Percentiles rank a stretch among this genome's conserved stretches.
Conservation (phyloP, 2,113 vertebrate species). For the Clarias batrachus region DNA sequence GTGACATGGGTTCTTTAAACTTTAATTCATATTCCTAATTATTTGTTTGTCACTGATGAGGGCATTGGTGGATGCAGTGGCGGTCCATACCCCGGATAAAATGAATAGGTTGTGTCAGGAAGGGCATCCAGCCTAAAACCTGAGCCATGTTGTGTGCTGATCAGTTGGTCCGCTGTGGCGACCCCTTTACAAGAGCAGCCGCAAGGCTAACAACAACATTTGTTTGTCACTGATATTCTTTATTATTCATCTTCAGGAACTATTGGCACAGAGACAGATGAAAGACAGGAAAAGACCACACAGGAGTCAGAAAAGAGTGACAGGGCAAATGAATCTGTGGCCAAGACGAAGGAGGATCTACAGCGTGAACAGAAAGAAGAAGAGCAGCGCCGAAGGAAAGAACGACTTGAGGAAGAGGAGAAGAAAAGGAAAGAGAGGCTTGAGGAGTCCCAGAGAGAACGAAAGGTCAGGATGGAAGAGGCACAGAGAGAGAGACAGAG, state of each 20-base stretch:
- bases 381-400: slow-evolving; percentile 60
- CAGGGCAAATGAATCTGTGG: slow-evolving; percentile 38
- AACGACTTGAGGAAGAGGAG: slow-evolving; percentile 61
- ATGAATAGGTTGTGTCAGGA: no score
- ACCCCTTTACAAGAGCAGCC: no score
- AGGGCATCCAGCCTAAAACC: no score
- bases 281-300: slow-evolving; percentile 51
- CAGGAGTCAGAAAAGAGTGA: slow-evolving; percentile 41
- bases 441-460: slow-evolving; percentile 56
- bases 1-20: slow-evolving; percentile 33
- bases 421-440: slow-evolving; percentile 61
- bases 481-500: slow-evolving; percentile 44
- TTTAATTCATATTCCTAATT: background rate
- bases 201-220: background rate
- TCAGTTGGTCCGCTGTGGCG: no score
- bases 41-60: background rate
- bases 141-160: no score
- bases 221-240: background rate
- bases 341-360: slow-evolving; percentile 53
- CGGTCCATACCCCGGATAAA: no score
- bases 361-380: slow-evolving; percentile 55
- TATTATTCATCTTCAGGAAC: slow-evolving; percentile 38
- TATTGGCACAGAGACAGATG: slow-evolving; percentile 65
- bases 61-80: no score
- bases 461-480: slow-evolving; percentile 45